Evolutionary conservation across 1,140 invertebrate genomes (phyloP).

Genomic region (Drosophila repleta): DNA sequence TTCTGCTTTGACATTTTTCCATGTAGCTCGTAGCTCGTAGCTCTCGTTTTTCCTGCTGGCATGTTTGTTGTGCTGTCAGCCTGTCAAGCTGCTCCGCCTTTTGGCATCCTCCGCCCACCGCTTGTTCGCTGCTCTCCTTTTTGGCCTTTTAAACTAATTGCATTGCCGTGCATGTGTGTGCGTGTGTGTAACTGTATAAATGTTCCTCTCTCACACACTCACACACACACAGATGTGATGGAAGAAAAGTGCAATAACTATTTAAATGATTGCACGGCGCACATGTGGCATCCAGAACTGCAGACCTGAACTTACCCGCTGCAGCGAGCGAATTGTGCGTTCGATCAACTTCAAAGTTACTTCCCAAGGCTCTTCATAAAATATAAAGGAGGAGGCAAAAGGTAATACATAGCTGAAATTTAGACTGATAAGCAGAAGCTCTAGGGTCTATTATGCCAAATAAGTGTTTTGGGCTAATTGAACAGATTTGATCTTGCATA

Average conservation of each 20-base stretch:
- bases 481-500: too few species aligned
- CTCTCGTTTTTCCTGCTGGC: constrained; percentile 42
- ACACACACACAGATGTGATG: too few species aligned
- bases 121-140: constrained; percentile 31
- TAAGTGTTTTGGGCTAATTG: too few species aligned
- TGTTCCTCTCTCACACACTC: too few species aligned
- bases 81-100: constrained; percentile 50
- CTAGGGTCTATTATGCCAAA: too few species aligned
- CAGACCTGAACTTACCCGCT: background rate
- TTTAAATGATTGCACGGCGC: constrained; percentile 71
- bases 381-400: background rate
- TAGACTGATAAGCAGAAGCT: too few species aligned
- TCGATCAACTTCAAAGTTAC: background rate
- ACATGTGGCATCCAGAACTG: constrained; percentile 44
- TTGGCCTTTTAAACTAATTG: constrained; percentile 80
- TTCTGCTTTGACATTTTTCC: constrained; percentile 78
- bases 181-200: constrained; percentile 17
- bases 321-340: background rate
- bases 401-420: too few species aligned
- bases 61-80: constrained; percentile 69
- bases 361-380: background rate
- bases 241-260: constrained; percentile 78
- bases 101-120: constrained; percentile 1
- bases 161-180: constrained; percentile 59
- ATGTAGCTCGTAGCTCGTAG: constrained; percentile 47